Base-by-base conservation (phyloP, 2,888 invertebrate genomes). In the Endomychus coccineus region DNA sequence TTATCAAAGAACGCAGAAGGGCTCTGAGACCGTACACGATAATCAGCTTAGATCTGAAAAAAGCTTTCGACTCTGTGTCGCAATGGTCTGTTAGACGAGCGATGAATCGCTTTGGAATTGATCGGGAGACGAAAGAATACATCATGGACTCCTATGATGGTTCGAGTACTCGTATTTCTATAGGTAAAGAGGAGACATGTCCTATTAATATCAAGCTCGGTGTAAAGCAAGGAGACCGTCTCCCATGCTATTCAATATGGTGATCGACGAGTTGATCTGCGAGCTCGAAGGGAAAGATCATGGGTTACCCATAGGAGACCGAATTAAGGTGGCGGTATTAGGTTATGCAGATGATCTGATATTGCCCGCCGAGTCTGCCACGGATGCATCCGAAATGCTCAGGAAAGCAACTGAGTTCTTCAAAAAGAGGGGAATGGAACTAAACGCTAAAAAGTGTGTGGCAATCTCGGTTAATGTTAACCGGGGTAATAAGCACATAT, bases 31-130 rank as follows among this genome's bases (percentile, higher is more conserved):
- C 34, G 2, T 23, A 41, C 17, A 21, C 34, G n/a, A 30, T 48
- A 5, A 31, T 44, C 3, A 27, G 38, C 2, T 15, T 48, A 3
- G 45, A 45, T 13, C 7, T 48, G 11, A 13, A 24, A 9, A 45
- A 42, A n/a, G 48, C 42, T 1, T 46, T 48, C 23, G 45, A 48
- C 16, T 35, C 42, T 2, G 25, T 46, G 5, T 44, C 42, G 0
- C 37, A 42, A 11, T 11, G 11, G 3, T 34, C 41, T 3, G 38
- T 43, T 3, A 4, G 21, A 9, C 29, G 34, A 25, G 28, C 37
- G 3, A 2, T 41, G 5, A n/a, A 13, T 3, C 28, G 39, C 4
- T 24, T 41, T 12, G n/a, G 11, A 1, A 17, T 43, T 1, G 45
- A 43, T 17, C 12, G 25, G 2, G 13, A 16, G 2, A 5, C 19